A percentile compares a stretch with the other conserved stretches of the same genome.
Conservation (phyloP, 2,888 invertebrate species). For the Zaprionus obscuricornis region DNA sequence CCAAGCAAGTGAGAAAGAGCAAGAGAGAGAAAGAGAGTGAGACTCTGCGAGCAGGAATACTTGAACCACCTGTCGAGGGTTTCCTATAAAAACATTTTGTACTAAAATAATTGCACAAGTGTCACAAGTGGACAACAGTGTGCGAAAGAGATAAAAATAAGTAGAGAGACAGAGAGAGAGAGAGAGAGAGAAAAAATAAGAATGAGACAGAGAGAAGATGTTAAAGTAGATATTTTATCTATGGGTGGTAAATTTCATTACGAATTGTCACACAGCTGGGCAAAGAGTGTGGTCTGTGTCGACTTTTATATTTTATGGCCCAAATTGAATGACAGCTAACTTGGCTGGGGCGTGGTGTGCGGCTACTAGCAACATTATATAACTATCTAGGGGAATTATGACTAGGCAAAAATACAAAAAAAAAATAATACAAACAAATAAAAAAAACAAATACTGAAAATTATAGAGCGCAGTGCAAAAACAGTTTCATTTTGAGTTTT, state of each 20-base stretch:
- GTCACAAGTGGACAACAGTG: slow-evolving; percentile 41
- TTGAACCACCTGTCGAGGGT: slow-evolving; percentile 41
- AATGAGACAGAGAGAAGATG: no score
- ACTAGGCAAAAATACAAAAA: slow-evolving; percentile 34
- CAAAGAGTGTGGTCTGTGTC: slow-evolving; percentile 13
- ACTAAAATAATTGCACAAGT: slow-evolving; percentile 69
- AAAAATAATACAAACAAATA: no score
- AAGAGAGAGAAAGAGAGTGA: slow-evolving; percentile 12
- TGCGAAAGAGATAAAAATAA: not conserved
- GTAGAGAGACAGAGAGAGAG: no score
- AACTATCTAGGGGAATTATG: slow-evolving; percentile 32
- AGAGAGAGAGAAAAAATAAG: not conserved
- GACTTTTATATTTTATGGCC: slow-evolving; percentile 23
- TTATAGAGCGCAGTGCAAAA: no score
- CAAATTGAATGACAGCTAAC: slow-evolving; percentile 6
- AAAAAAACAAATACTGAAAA: no score
- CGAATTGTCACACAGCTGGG: slow-evolving; percentile 36
- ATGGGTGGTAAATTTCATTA: slow-evolving; percentile 52
- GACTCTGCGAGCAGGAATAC: slow-evolving; percentile 13
- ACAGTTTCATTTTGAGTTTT: no score
- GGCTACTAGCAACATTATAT: slow-evolving; percentile 21
- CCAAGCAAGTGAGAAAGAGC: no score
- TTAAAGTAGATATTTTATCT: not conserved
- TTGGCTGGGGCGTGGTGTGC: no score
- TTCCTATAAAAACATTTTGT: slow-evolving; percentile 41